phyloP scores from a whole-genome alignment of 2,113 vertebrate genomes.

The Aphyosemion australe region DNA sequence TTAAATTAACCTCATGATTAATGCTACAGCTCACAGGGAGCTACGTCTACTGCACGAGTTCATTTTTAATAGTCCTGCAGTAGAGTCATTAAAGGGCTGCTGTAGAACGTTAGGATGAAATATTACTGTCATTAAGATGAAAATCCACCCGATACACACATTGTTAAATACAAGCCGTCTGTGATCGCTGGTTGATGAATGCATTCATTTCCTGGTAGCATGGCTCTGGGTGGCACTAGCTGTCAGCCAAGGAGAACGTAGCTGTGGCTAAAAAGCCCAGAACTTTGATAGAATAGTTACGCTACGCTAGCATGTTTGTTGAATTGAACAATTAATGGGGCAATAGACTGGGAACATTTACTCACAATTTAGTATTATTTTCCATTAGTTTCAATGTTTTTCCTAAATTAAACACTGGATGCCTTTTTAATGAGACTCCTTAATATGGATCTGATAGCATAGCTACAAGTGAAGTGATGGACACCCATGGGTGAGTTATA shows the following conservation, averaged over 20 bases:
- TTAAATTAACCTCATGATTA: slow-evolving; percentile 39
- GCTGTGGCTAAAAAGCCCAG: too few relatives aligned
- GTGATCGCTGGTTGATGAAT: slow-evolving; percentile 43
- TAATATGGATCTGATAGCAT: neutral
- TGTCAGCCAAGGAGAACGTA: neutral
- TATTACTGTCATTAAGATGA: slow-evolving; percentile 34
- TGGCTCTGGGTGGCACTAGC: neutral
- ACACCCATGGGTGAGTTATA: neutral
- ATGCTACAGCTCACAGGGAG: slow-evolving; percentile 33
- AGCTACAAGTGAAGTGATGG: neutral
- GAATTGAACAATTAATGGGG: too few relatives aligned
- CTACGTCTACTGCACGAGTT: slow-evolving; percentile 9
- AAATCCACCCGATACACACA: slow-evolving; percentile 38
- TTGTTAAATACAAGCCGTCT: slow-evolving; percentile 34
- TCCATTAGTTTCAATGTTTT: neutral
- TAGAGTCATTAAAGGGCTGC: slow-evolving; percentile 18
- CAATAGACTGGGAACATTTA: too few relatives aligned
- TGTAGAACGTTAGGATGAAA: slow-evolving; percentile 26
- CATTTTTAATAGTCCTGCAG: neutral
- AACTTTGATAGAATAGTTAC: too few relatives aligned
- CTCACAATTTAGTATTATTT: neutral
- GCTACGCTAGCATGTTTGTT: too few relatives aligned
- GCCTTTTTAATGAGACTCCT: neutral
- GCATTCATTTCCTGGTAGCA: slow-evolving; percentile 30
- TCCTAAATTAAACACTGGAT: neutral